Evolutionary conservation across 92 coral and sea anemone genomes (phyloP).

Genomic region (Palythoa grandis): DNA sequence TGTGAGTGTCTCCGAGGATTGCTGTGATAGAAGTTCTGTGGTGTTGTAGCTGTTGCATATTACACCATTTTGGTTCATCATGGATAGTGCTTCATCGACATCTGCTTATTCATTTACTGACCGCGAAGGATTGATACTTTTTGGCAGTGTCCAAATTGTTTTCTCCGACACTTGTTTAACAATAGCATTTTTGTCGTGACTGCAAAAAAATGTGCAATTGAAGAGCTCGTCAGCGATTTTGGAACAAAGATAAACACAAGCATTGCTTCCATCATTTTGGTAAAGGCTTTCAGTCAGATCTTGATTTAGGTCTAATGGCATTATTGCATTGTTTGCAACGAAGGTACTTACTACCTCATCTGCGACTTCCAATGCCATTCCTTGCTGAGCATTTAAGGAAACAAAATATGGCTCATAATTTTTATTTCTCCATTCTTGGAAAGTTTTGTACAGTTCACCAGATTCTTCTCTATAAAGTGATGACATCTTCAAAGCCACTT

Average conservation of each 20-base stretch:
- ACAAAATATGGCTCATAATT: slow-evolving; percentile 19
- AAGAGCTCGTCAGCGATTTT: slow-evolving; percentile 44
- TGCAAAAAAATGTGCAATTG: background rate
- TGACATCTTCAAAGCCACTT: no score
- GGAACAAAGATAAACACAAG: slow-evolving; percentile 36
- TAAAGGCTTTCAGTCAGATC: slow-evolving; percentile 14
- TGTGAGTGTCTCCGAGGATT: slow-evolving; percentile 14
- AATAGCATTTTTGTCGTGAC: background rate
- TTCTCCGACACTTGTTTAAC: background rate
- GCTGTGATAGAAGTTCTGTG: slow-evolving; percentile 12
- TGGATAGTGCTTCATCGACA: background rate
- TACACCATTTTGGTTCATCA: background rate
- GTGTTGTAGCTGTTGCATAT: slow-evolving; percentile 14
- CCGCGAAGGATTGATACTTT: background rate
- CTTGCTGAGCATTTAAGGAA: slow-evolving; percentile 41
- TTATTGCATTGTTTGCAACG: background rate
- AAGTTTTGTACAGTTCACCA: no score
- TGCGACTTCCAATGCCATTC: slow-evolving; percentile 45
- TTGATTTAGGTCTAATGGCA: slow-evolving; percentile 22
- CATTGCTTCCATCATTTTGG: slow-evolving; percentile 44
- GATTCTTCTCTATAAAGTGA: no score
- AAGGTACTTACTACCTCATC: slow-evolving; percentile 49
- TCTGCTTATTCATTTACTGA: background rate
- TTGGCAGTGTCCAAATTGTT: slow-evolving; percentile 8
- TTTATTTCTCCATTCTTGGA: slow-evolving; percentile 2